Evolutionary conservation across 1,140 invertebrate species (phyloP), one percentile per base, ranked within the genome.

Genomic region (Zaprionus capensis): DNA sequence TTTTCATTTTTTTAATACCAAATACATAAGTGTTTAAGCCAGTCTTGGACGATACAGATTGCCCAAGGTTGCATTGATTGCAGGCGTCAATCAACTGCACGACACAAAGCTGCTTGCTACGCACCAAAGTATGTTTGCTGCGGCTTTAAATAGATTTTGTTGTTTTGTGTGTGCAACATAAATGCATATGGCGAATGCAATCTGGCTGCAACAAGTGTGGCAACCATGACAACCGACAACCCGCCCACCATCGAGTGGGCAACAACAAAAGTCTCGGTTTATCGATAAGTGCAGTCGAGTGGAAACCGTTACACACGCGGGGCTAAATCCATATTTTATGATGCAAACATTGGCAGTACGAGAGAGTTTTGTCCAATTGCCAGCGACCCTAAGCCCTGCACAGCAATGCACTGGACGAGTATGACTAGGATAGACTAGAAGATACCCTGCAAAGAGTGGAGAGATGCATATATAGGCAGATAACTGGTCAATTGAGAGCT

Each of bases 321-420:
- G 24, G 46, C 61, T 79, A 81, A 85, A 76, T 72, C 82, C 82
- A 81, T 76, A 85, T 72, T 85, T 85, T 85, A 81, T 85, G 82
- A 73, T 78, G 41, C 78, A 84, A 83, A 81, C 71, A 84, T 80
- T 78, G 74, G 59, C 41, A 63, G 41, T 7, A 17, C 34, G 31
- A 61, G 57, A 55, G 51, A 58, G 58, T 70, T 69, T 57, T 64
- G 31, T 44, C 51, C 65, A 72, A 71, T 75, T 77, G 64, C 31
- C 26, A 51, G 17, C 4, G 41, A 58, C 58, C 28, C 28, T 20
- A 51, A 63, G 44, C 36, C 46, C 49, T 20, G 22, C 20, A 28
- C 12, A 31, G 20, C 49, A 5, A 9, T 46, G 17, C 46, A 22
- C 2, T 24, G 20, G 1, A 9, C 4, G 26, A 7, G 5, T 3